These are phyloP conservation scores for Drosophila ustulata DNA, from an alignment of 2,888 invertebrate species.

Conservation along the genomic window DNA sequence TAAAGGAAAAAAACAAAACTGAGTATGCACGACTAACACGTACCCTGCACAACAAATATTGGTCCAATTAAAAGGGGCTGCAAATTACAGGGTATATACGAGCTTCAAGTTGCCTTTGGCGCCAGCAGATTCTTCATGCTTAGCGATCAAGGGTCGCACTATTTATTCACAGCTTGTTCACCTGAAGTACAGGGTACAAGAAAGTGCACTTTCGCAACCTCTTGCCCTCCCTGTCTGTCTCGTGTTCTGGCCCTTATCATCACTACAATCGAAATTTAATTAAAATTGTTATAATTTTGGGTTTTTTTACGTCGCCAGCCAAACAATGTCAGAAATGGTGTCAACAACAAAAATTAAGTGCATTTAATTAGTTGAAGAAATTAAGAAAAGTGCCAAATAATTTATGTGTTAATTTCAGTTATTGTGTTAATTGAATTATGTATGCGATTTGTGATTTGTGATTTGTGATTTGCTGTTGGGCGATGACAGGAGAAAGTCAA, in stretches of 20 bases:
- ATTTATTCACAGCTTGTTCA: background rate
- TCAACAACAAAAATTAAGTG: conserved; percentile 15
- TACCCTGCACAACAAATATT: background rate
- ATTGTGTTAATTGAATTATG: conserved; percentile 51
- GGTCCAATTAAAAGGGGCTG: background rate
- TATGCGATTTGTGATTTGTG: conserved; percentile 33
- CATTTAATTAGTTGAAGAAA: conserved; percentile 30
- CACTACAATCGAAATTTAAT: conserved; percentile 14
- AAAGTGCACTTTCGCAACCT: background rate
- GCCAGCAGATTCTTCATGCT: background rate
- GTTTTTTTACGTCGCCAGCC: background rate
- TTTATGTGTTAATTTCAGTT: conserved; percentile 43
- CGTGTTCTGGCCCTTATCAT: background rate
- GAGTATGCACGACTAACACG: background rate
- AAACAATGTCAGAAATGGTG: conserved; percentile 23
- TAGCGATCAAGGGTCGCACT: conserved; percentile 3
- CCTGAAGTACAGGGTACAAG: conserved; percentile 13
- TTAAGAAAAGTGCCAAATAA: conserved; percentile 30
- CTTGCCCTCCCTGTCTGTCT: background rate
- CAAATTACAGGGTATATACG: conserved; percentile 6
- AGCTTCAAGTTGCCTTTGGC: background rate
- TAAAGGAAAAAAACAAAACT: conserved; percentile 21
- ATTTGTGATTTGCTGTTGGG: background rate
- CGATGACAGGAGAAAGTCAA: conserved; percentile 45
- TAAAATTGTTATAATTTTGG: conserved; percentile 2